Evolutionary conservation across 2,113 vertebrate species (phyloP).

Genomic region (Phaetusa simplex): DNA sequence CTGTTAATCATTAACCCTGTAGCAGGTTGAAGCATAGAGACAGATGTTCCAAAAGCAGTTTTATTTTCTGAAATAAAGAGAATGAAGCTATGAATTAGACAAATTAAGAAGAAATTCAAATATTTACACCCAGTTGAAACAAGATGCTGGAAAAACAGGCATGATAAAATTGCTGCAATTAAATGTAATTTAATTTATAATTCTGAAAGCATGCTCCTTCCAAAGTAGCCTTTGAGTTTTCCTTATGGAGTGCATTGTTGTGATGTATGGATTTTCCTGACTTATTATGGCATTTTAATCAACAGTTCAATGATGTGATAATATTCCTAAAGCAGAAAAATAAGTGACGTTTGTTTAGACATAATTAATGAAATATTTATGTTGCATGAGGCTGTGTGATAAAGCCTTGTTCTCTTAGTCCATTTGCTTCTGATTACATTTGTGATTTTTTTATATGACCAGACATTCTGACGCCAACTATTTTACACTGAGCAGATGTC

Average conservation of each 20-base stretch:
- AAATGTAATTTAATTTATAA: slow-evolving; percentile 51
- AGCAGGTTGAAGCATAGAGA: slow-evolving; percentile 57
- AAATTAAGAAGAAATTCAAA: slow-evolving; percentile 62
- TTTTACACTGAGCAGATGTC: slow-evolving; percentile 86
- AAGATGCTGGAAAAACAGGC: slow-evolving; percentile 34
- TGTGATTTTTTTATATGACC: slow-evolving; percentile 81
- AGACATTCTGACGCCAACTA: slow-evolving; percentile 84
- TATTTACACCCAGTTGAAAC: slow-evolving; percentile 59
- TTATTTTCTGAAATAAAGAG: slow-evolving; percentile 53
- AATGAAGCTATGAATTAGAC: slow-evolving; percentile 49
- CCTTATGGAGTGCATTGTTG: slow-evolving; percentile 48
- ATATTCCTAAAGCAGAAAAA: slow-evolving; percentile 78
- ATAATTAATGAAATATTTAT: slow-evolving; percentile 85
- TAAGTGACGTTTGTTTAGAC: slow-evolving; percentile 82
- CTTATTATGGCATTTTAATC: slow-evolving; percentile 76
- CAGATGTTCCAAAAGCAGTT: slow-evolving; percentile 63
- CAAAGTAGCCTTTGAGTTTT: slow-evolving; percentile 26
- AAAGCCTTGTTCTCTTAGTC: slow-evolving; percentile 77
- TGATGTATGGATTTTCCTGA: slow-evolving; percentile 59
- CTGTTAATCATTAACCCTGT: slow-evolving; percentile 59
- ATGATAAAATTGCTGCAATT: slow-evolving; percentile 55
- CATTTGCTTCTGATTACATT: slow-evolving; percentile 84
- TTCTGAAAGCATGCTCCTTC: neutral
- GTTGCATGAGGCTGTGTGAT: slow-evolving; percentile 77
- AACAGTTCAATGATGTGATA: slow-evolving; percentile 76